Percentiles rank a stretch among this genome's conserved stretches.
Conservation (phyloP, 1,140 invertebrate species). For the Helicorthomorpha holstii region DNA sequence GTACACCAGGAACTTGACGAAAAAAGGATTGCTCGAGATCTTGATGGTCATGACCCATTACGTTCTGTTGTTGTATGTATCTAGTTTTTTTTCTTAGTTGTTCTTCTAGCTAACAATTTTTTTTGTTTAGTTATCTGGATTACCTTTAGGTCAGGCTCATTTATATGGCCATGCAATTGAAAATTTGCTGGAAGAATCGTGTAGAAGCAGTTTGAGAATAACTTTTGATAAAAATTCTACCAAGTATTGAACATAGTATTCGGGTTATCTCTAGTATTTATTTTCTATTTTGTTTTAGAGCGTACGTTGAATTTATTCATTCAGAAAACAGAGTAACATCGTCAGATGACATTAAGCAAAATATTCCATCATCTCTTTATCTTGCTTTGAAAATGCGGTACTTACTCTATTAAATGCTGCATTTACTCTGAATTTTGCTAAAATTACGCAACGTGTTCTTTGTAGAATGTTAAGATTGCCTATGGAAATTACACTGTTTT, state of each 20-base stretch:
- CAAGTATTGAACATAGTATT: too few relatives aligned
- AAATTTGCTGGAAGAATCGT: conserved; percentile 21
- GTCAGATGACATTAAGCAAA: too few relatives aligned
- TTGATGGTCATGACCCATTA: conserved; percentile 52
- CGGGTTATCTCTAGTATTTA: too few relatives aligned
- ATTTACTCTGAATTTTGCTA: too few relatives aligned
- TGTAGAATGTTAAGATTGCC: too few relatives aligned
- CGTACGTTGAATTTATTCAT: neutral
- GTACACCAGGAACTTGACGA: conserved; percentile 34
- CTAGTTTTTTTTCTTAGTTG: too few relatives aligned
- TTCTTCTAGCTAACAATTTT: too few relatives aligned
- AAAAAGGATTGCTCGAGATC: conserved; percentile 34
- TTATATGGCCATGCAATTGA: conserved; percentile 40
- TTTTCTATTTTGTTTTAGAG: neutral
- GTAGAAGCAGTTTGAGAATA: neutral
- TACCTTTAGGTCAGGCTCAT: conserved; percentile 45
- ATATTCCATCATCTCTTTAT: conserved; percentile 53
- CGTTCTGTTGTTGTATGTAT: conserved; percentile 52
- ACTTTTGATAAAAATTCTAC: too few relatives aligned
- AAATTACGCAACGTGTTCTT: too few relatives aligned
- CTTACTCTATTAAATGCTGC: conserved; percentile 12
- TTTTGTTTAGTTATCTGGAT: conserved; percentile 23
- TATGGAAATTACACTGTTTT: too few relatives aligned
- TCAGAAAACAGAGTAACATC: too few relatives aligned
- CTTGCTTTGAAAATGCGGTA: conserved; percentile 55